Evolutionary conservation across 1,140 invertebrate species (phyloP), one percentile per base, ranked within the genome.

Genomic region (Alviniconcha marisindica): DNA sequence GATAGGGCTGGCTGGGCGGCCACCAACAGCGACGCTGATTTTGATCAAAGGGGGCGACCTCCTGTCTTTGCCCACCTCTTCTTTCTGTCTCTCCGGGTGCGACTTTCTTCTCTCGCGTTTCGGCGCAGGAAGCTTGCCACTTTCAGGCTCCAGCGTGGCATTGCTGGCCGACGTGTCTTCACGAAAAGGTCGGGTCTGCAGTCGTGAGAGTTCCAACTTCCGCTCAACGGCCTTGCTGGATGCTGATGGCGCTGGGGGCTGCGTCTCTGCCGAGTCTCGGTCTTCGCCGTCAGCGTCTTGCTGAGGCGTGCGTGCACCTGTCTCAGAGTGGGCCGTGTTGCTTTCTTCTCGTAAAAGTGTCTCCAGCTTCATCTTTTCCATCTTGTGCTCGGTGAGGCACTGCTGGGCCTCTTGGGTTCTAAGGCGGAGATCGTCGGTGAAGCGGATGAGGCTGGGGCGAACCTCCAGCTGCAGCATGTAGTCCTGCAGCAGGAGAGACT

Each of bases 371-470:
- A 31, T 42, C 56, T 60, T 80, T n/a, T 66, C 78, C 28, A 60
- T 42, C n/a, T 44, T 66, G n/a, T 77, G 42, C 10, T 77, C 44
- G 4, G 5, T 42, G 38, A 83, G 54, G 10, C 18, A 2, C 10
- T 33, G 36, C 56, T 78, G n/a, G 21, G 82, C 82, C 28, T 86
- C 85, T 15, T 40, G 31, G 24, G 83, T 82, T 60, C 81, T 83
- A 40, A 83, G 51, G 63, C 82, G 77, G 54, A 82, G 81, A 18
- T 86, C 87, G 21, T 82, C 86, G 24, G 80, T 73, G 81, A 87
- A 90, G 28, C 83, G 81, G 42, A 90, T 89, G 42, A 90, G 83
- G 78, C 83, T 88, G 18, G 89, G 88, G 15, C 88, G 73, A 2
- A 90, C 77, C 76, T 89, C 85, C 44, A 87, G 40, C 77, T 89